Base-by-base conservation (phyloP, 2,888 invertebrate genomes). In the Alloscopus bannaensis region DNA sequence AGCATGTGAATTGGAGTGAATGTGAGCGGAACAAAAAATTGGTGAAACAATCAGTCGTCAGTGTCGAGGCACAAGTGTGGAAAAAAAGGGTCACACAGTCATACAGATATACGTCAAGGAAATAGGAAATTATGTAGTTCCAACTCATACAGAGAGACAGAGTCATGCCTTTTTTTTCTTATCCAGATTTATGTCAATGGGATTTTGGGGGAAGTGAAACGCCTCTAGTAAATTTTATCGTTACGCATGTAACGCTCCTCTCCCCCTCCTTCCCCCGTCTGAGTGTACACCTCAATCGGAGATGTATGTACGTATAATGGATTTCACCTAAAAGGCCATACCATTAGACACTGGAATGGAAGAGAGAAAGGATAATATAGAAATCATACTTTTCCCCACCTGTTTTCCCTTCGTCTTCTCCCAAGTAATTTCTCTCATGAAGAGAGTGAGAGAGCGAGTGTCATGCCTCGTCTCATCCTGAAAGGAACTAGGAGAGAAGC, bases 151-250 rank as follows among this genome's bases (percentile, higher is more conserved):
- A n/a, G 36, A 75, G 20, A 50, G 18, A 52, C 42, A 45, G 65
- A 59, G 59, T 59, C 65, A 60, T 68, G 60, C 60, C 66, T 68
- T 68, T 68, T 72, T n/a, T n/a, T n/a, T n/a, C n/a, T n/a, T n/a
- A n/a, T n/a, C n/a, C 72, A 79, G 79, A 79, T 79, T 79, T 79
- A 72, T 79, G 79, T 79, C 72, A 79, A 68, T 79, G 79, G 72
- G 79, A 79, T 79, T 79, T 79, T 59, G 66, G 66, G 50, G 26
- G 50, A 64, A 31, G 47, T 6, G 47, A 47, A 50, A 26, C 22
- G 22, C 24, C 28, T 45, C 65, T n/a, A 36, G 50, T 50, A 50
- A 1, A 6, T 6, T 8, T 40, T 36, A 6, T 36, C 20, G 18
- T 22, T 22, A 60, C 60, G 22, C 26, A 26, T 55, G 8, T 55